Conservation (phyloP, 2,888 invertebrate genomes). For the Sphinx pinastri region DNA sequence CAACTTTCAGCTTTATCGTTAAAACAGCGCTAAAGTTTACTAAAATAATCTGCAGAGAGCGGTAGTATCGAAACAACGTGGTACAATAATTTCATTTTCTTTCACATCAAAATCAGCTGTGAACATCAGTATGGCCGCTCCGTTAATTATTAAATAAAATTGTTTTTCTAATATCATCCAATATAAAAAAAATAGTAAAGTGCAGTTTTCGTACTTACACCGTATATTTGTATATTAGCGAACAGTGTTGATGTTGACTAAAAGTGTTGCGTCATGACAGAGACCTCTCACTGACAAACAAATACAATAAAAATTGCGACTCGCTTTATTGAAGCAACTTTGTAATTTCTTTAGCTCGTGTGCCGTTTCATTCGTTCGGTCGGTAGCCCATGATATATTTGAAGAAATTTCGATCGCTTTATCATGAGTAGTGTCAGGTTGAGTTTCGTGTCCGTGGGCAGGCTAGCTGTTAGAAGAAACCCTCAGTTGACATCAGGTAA, state of each 20-base stretch:
- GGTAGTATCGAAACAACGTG: slow-evolving; percentile 74
- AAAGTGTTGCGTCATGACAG: slow-evolving; percentile 84
- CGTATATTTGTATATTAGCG: slow-evolving; percentile 60
- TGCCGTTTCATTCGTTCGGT: slow-evolving; percentile 58
- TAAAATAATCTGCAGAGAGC: slow-evolving; percentile 55
- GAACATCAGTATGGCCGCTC: slow-evolving; percentile 83
- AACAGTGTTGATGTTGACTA: slow-evolving; percentile 76
- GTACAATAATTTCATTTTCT: slow-evolving; percentile 71
- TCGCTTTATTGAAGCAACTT: slow-evolving; percentile 55
- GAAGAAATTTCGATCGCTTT: slow-evolving; percentile 55
- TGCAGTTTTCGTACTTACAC: slow-evolving; percentile 75
- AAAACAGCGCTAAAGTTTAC: slow-evolving; percentile 27
- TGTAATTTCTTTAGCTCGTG: slow-evolving; percentile 66
- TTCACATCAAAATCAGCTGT: slow-evolving; percentile 84
- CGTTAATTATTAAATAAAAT: slow-evolving; percentile 73
- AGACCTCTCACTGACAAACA: slow-evolving; percentile 83
- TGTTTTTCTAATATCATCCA: slow-evolving; percentile 71
- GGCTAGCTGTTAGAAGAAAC: slow-evolving; percentile 77
- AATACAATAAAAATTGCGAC: slow-evolving; percentile 80
- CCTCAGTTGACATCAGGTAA: slow-evolving; percentile 75
- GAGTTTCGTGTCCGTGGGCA: slow-evolving; percentile 77
- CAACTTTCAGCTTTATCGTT: slow-evolving; percentile 1
- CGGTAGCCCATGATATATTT: slow-evolving; percentile 72
- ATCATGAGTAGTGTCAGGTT: slow-evolving; percentile 81
- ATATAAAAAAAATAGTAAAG: slow-evolving; percentile 69